Evolutionary conservation across 2,797 vertebrate genomes (phyloP).

Genomic region (Crax fasciolata): DNA sequence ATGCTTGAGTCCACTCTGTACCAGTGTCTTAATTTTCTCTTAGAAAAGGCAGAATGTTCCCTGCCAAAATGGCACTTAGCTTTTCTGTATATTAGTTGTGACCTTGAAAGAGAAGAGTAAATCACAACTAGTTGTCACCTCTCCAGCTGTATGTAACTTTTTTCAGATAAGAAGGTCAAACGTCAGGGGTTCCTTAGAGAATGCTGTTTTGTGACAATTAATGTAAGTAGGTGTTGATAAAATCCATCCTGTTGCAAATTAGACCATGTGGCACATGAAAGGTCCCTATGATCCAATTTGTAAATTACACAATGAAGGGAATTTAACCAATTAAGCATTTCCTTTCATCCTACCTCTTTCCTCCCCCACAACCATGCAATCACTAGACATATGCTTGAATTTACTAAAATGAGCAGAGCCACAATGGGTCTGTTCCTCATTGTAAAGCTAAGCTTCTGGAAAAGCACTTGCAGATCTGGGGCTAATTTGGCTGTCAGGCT

Average conservation of each 20-base stretch:
- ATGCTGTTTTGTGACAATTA: background rate
- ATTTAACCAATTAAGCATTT: slow-evolving; percentile 22
- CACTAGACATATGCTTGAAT: background rate
- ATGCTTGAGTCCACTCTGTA: background rate
- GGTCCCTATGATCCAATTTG: background rate
- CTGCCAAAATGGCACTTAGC: background rate
- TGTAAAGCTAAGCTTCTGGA: background rate
- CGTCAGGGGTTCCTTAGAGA: background rate
- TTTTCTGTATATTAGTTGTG: background rate
- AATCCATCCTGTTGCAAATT: slow-evolving; percentile 1
- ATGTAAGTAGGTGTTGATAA: background rate
- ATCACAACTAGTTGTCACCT: background rate
- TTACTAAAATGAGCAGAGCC: background rate
- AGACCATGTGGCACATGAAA: slow-evolving; percentile 10
- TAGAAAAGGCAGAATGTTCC: background rate
- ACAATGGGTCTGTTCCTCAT: background rate
- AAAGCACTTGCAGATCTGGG: background rate
- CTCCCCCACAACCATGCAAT: background rate
- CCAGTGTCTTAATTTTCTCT: background rate
- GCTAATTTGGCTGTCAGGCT: background rate
- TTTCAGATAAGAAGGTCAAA: background rate
- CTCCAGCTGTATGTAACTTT: background rate
- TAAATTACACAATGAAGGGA: background rate
- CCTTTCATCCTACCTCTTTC: slow-evolving; percentile 11
- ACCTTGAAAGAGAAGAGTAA: background rate